Evolutionary conservation across 2,888 invertebrate genomes (phyloP), one percentile per base, ranked within the genome.

Genomic region (Sinopyrophorus schimmeli): DNA sequence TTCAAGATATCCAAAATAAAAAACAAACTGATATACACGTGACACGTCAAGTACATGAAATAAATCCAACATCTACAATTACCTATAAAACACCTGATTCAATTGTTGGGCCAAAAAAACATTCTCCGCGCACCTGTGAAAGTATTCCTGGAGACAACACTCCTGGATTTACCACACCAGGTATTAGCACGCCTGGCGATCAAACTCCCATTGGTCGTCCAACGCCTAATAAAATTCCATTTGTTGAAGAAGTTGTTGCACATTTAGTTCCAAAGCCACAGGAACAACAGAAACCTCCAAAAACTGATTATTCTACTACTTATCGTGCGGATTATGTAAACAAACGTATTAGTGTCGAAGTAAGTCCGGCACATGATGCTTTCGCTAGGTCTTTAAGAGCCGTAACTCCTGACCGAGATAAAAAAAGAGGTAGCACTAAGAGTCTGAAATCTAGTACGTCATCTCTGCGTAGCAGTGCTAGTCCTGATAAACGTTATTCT

Each of bases 361-460:
- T 79, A 60, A 87, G 86, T 64, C 83, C 87, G 0, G 80, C 86
- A 1, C 89, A 89, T 64, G 83, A 87, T 57, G 86, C 86, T 0
- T 89, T 88, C 76, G 88, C 86, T 0, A 80, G 84, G 46, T 84
- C 87, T 3, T 72, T 89, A 31, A 78, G 89, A 17, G 78, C 84
- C 49, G 80, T 82, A 21, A 83, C 83, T 38, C 82, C 83, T 1
- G 75, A 80, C 28, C 71, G 77, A 3, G 44, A 60, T 55, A 40
- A 77, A 27, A 75, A 79, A 5, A 78, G 80, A 1, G 77, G 78
- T 24, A 80, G 74, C 55, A 76, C 75, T 2, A 76, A 75, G 38
- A 66, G 65, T 40, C 55, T 68, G 41, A 75, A 74, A 50, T 78
- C 77, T 0, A 81, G 80, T 54, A 76, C 75, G 10, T 76, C 76